phyloP scores from a whole-genome alignment of 2,797 vertebrate species.

The Dendrocincla fuliginosa region DNA sequence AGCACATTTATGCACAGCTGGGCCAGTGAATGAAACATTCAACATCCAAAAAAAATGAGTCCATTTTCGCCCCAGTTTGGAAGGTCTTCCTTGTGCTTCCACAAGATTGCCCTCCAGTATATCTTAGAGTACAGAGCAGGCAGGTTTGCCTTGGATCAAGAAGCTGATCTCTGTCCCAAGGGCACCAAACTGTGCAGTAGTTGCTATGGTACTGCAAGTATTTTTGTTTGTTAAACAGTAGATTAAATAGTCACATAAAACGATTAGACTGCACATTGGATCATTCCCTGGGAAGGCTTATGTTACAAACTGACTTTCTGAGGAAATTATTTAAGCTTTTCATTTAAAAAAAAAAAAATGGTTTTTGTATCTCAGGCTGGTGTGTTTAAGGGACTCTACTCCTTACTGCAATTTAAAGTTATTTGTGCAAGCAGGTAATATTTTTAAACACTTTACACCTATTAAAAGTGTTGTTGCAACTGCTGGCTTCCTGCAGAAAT shows the following conservation, averaged over 20 bases:
- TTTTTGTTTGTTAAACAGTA: constrained; percentile 69
- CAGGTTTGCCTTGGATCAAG: constrained; percentile 50
- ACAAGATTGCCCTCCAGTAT: background rate
- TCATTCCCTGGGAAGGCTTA: constrained; percentile 59
- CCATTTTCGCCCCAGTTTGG: background rate
- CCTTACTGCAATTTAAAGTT: background rate
- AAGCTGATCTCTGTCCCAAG: constrained; percentile 5
- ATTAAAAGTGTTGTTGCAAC: background rate
- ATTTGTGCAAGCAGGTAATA: background rate
- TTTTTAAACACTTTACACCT: background rate
- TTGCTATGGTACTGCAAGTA: constrained; percentile 68
- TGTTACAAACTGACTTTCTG: constrained; percentile 63
- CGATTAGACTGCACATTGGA: constrained; percentile 47
- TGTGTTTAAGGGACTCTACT: background rate
- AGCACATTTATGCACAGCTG: background rate
- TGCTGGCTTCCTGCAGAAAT: background rate
- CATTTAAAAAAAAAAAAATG: background rate
- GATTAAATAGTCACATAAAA: constrained; percentile 66
- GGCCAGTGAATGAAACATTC: background rate
- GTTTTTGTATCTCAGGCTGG: background rate
- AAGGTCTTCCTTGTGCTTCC: background rate
- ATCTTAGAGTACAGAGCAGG: background rate
- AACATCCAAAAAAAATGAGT: background rate
- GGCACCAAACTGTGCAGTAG: constrained; percentile 36
- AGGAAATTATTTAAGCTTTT: constrained; percentile 62